A percentile compares a stretch with the other conserved stretches of the same genome.
Evolutionary conservation across 2,888 invertebrate species (phyloP).

Genomic region (Standfussiana lucernea): DNA sequence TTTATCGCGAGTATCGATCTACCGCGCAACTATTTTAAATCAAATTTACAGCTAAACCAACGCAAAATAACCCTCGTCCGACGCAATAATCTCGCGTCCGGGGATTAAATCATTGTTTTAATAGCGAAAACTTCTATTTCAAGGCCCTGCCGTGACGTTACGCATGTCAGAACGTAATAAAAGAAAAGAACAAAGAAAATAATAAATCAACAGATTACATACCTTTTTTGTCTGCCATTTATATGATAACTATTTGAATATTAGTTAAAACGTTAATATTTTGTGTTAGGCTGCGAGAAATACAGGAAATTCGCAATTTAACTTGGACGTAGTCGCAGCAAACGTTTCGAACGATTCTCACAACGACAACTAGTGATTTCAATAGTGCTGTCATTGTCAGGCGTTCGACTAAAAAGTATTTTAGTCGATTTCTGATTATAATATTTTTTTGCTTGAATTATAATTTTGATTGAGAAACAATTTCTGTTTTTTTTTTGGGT

Average conservation of each 20-base stretch:
- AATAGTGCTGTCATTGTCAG: constrained; percentile 47
- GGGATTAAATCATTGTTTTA: constrained; percentile 64
- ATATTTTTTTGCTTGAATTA: neutral
- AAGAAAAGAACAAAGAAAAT: constrained; percentile 85
- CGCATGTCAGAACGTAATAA: constrained; percentile 84
- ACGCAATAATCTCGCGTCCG: constrained; percentile 47
- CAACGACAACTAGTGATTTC: constrained; percentile 70
- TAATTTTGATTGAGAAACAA: neutral
- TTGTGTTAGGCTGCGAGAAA: constrained; percentile 67
- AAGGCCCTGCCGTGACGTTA: constrained; percentile 84
- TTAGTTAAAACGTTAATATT: constrained; percentile 76
- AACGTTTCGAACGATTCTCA: constrained; percentile 78
- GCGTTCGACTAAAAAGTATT: neutral
- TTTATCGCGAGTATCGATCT: constrained; percentile 81
- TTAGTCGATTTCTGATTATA: constrained; percentile 37
- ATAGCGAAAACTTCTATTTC: constrained; percentile 69
- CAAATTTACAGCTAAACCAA: constrained; percentile 42
- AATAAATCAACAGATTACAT: constrained; percentile 83
- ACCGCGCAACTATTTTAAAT: constrained; percentile 59
- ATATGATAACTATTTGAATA: constrained; percentile 80
- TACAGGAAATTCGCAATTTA: constrained; percentile 73
- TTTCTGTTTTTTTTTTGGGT: neutral
- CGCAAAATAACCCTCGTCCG: constrained; percentile 42
- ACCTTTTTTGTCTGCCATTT: constrained; percentile 91
- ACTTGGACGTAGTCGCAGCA: constrained; percentile 81